phyloP scores from a whole-genome alignment of 92 coral and sea anemone species.

The Palythoa grandis region DNA sequence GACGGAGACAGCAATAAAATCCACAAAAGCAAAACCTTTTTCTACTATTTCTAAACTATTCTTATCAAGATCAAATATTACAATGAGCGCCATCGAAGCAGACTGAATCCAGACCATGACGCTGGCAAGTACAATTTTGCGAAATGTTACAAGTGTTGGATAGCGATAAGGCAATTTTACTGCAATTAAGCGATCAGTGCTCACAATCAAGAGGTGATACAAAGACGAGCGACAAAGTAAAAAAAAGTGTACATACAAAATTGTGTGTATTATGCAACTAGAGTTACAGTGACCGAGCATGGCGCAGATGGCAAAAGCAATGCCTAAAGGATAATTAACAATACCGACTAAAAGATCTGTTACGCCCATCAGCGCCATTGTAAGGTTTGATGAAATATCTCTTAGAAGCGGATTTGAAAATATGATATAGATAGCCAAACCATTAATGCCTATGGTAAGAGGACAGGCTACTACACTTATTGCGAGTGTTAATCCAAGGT shows the following conservation, averaged over 20 bases:
- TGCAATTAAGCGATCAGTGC: too few relatives aligned
- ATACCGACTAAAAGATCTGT: not conserved
- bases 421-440: not conserved
- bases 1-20: not conserved
- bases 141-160: too few relatives aligned
- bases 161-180: too few relatives aligned
- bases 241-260: too few relatives aligned
- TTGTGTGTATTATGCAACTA: not conserved
- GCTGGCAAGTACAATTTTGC: not conserved
- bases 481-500: not conserved
- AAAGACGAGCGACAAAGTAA: not conserved
- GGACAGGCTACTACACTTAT: slow-evolving; percentile 1
- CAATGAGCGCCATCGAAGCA: not conserved
- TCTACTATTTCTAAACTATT: not conserved
- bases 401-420: not conserved
- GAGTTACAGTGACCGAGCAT: not conserved
- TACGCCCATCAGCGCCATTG: not conserved
- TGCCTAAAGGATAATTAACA: not conserved
- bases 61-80: not conserved
- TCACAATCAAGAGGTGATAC: not conserved
- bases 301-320: not conserved
- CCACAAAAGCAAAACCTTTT: not conserved
- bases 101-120: not conserved
- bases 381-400: not conserved
- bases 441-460: not conserved